Evolutionary conservation across 2,888 invertebrate species (phyloP).

Genomic region (Agriotes lineatus): DNA sequence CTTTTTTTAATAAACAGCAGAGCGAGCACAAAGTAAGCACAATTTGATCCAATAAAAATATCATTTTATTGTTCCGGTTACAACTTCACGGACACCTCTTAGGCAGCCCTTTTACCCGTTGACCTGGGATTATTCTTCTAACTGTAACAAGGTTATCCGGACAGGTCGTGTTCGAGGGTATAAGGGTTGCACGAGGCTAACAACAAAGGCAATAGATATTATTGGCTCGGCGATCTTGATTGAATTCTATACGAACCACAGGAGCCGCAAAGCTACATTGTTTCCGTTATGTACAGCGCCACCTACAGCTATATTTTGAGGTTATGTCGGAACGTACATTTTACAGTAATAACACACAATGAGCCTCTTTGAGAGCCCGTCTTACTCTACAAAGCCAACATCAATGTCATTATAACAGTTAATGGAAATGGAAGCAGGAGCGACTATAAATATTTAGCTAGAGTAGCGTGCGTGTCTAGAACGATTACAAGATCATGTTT

Average conservation of each 20-base stretch:
- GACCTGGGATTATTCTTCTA: too few species aligned
- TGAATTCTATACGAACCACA: background rate
- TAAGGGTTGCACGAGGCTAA: too few species aligned
- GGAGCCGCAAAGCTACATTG: conserved; percentile 8
- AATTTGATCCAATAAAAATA: too few species aligned
- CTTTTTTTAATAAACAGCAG: too few species aligned
- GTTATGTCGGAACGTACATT: background rate
- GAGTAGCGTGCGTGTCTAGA: background rate
- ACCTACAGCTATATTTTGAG: conserved; percentile 3
- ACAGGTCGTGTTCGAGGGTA: too few species aligned
- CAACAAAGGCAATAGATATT: background rate
- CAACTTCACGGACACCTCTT: too few species aligned
- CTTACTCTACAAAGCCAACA: conserved; percentile 2
- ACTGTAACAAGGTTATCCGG: too few species aligned
- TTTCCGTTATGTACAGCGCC: background rate
- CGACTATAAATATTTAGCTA: conserved; percentile 11
- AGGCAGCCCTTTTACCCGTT: too few species aligned
- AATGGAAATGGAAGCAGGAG: conserved; percentile 13
- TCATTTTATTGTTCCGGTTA: too few species aligned
- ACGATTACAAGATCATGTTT: conserved; percentile 2
- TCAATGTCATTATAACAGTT: background rate
- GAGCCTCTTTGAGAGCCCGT: background rate
- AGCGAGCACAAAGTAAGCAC: too few species aligned
- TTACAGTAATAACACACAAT: conserved; percentile 11
- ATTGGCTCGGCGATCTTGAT: background rate